phyloP scores from a whole-genome alignment of 2,113 vertebrate genomes.

The Donacobius atricapilla region DNA sequence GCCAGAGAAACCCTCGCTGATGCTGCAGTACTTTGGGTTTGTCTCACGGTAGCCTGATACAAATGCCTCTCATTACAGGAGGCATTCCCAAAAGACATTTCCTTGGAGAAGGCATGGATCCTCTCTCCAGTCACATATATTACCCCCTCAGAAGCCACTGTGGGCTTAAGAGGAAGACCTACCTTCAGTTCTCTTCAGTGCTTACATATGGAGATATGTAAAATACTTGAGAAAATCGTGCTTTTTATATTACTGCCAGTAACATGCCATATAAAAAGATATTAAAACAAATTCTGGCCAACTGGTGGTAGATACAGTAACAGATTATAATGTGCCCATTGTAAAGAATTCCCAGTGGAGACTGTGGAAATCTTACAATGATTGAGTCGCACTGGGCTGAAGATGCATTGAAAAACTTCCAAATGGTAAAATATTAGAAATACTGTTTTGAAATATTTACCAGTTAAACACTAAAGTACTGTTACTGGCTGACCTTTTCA shows the following conservation, averaged over 20 bases:
- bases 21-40: background rate
- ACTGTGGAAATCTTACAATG: conserved; percentile 71
- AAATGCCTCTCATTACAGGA: background rate
- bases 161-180: conserved; percentile 25
- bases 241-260: conserved; percentile 68
- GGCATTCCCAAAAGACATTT: background rate
- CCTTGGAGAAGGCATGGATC: conserved; percentile 17
- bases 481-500: conserved; percentile 71
- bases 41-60: background rate
- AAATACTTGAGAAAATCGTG: conserved; percentile 67
- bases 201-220: conserved; percentile 61
- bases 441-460: conserved; percentile 75
- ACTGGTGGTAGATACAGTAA: conserved; percentile 63
- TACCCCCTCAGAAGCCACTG: conserved; percentile 53
- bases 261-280: conserved; percentile 71
- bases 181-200: conserved; percentile 29
- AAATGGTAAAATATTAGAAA: conserved; percentile 81
- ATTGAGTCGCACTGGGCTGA: conserved; percentile 67
- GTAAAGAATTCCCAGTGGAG: conserved; percentile 73
- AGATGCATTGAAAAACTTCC: conserved; percentile 75
- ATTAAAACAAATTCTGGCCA: conserved; percentile 73
- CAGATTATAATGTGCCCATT: conserved; percentile 74
- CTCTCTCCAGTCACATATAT: background rate
- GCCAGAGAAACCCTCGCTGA: background rate
- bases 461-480: conserved; percentile 76